Evolutionary conservation across 1,140 invertebrate species (phyloP).

Genomic region (Babylonia areolata): DNA sequence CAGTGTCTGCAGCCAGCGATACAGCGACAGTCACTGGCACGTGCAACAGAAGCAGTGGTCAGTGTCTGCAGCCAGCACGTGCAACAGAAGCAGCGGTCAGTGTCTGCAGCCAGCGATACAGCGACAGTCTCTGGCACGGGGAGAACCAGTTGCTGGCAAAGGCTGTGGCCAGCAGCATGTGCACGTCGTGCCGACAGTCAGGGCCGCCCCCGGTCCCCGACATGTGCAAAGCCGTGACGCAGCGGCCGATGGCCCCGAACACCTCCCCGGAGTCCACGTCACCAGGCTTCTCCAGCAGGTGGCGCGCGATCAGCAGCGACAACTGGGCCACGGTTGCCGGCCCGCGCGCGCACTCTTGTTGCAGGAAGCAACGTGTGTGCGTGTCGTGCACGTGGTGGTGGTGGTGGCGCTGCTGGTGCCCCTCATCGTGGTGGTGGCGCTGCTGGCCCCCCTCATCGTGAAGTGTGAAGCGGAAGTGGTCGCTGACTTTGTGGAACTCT

Average conservation of each 20-base stretch:
- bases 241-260: constrained; percentile 60
- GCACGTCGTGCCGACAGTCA: constrained; percentile 65
- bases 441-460: constrained; percentile 59
- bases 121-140: constrained; percentile 55
- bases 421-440: too few relatives aligned
- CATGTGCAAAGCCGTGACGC: constrained; percentile 59
- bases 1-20: too few relatives aligned
- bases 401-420: not conserved
- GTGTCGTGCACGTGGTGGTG: too few relatives aligned
- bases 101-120: constrained; percentile 67
- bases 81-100: constrained; percentile 52
- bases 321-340: constrained; percentile 65
- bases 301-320: constrained; percentile 64
- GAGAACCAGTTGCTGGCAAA: constrained; percentile 72
- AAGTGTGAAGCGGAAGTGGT: constrained; percentile 52
- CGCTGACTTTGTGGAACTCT: constrained; percentile 58
- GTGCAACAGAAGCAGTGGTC: too few relatives aligned
- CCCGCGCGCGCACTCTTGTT: constrained; percentile 65
- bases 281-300: constrained; percentile 62
- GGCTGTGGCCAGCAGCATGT: constrained; percentile 72
- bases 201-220: constrained; percentile 48
- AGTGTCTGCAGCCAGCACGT: too few relatives aligned
- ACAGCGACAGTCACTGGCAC: too few relatives aligned
- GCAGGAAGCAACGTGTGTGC: constrained; percentile 34
- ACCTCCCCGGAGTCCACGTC: constrained; percentile 64